A percentile compares a stretch with the other conserved stretches of the same genome.
Evolutionary conservation across 2,888 invertebrate species (phyloP).

Genomic region (Nematopogon swammerdamellus): DNA sequence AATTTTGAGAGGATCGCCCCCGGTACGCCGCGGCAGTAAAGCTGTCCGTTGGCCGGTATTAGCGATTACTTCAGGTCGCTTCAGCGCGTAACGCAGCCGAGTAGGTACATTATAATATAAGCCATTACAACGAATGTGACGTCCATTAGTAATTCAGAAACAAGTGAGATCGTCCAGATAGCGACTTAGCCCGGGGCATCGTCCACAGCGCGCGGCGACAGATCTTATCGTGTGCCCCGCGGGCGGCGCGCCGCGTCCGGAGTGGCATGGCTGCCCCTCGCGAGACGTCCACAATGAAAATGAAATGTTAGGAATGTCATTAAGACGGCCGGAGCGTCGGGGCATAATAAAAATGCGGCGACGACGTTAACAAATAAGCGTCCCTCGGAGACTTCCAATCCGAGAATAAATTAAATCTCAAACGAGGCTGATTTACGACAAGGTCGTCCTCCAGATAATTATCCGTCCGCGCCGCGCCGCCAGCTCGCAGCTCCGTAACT

Average conservation of each 20-base stretch:
- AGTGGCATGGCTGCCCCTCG: too few relatives aligned
- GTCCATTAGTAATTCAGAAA: neutral
- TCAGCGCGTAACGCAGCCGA: neutral
- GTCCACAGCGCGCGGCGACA: neutral
- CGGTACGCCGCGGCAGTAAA: too few relatives aligned
- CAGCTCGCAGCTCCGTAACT: too few relatives aligned
- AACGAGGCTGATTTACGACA: too few relatives aligned
- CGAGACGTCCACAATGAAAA: slow-evolving; percentile 12
- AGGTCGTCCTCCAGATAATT: slow-evolving; percentile 14
- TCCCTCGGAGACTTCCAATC: neutral
- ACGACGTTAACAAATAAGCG: slow-evolving; percentile 11
- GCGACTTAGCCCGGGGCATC: neutral
- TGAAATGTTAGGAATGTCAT: slow-evolving; percentile 13
- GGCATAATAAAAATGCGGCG: slow-evolving; percentile 14
- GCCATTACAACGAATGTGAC: neutral
- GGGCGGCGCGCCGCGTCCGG: neutral
- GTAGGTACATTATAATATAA: neutral
- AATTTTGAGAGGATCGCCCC: too few relatives aligned
- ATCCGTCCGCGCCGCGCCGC: slow-evolving; percentile 12
- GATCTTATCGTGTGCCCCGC: neutral
- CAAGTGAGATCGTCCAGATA: neutral
- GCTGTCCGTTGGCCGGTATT: too few relatives aligned
- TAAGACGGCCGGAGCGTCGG: slow-evolving; percentile 12
- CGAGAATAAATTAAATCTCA: too few relatives aligned
- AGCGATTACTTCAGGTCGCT: neutral